phyloP scores from a whole-genome alignment of 2,888 invertebrate genomes.

The Mesorhabditis spiculigera region DNA sequence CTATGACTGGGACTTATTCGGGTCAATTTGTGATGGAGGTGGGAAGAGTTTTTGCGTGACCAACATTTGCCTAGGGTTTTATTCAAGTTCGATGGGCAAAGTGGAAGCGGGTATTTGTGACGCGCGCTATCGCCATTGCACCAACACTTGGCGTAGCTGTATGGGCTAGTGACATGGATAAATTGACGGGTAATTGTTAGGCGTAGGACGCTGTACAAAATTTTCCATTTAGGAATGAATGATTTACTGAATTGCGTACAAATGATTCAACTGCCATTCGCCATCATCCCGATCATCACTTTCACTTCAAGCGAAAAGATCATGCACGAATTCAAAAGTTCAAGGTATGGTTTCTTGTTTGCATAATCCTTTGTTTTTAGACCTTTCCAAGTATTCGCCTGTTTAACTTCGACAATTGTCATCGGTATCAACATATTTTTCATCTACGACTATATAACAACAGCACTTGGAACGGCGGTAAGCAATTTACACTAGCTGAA shows the following conservation, averaged over 20 bases:
- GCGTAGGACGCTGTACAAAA: neutral
- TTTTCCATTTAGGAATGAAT: conserved; percentile 68
- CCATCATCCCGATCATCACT: conserved; percentile 79
- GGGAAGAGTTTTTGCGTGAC: neutral
- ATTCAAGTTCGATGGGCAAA: conserved; percentile 78
- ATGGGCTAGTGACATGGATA: conserved; percentile 53
- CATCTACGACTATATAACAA: conserved; percentile 68
- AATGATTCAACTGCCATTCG: conserved; percentile 76
- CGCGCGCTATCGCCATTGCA: conserved; percentile 77
- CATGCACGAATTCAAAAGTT: conserved; percentile 81
- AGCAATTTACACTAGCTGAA: neutral
- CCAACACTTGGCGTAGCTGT: conserved; percentile 63
- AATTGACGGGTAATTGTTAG: conserved; percentile 38
- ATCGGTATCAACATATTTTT: conserved; percentile 78
- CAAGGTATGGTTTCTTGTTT: conserved; percentile 65
- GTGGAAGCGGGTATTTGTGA: conserved; percentile 81
- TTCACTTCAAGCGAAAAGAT: conserved; percentile 76
- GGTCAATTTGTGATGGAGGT: conserved; percentile 60
- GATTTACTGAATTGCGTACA: conserved; percentile 71
- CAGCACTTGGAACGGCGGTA: conserved; percentile 24
- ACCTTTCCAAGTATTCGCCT: conserved; percentile 70
- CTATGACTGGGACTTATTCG: conserved; percentile 66
- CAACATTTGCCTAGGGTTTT: conserved; percentile 68
- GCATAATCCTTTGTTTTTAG: conserved; percentile 24
- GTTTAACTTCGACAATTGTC: conserved; percentile 70